Evolutionary conservation across 2,888 invertebrate species (phyloP).

Genomic region (Agonopterix subpropinquella): DNA sequence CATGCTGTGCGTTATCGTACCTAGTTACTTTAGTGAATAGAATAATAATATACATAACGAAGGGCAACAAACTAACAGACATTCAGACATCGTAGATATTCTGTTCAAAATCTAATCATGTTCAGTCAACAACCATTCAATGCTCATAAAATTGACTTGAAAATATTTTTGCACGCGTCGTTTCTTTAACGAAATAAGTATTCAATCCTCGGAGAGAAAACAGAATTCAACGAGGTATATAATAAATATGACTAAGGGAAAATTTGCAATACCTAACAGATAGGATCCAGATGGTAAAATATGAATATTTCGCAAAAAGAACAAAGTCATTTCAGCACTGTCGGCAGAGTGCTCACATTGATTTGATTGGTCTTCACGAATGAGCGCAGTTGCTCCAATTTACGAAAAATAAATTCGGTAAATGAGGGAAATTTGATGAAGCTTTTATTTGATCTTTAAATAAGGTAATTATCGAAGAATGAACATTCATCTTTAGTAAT

Average conservation of each 20-base stretch:
- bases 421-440: no score
- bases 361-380: slow-evolving; percentile 23
- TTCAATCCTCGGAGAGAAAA: slow-evolving; percentile 40
- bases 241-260: slow-evolving; percentile 42
- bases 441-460: no score
- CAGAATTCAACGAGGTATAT: slow-evolving; percentile 37
- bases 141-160: slow-evolving; percentile 35
- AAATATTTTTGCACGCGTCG: slow-evolving; percentile 41
- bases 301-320: slow-evolving; percentile 29
- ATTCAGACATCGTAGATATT: no score
- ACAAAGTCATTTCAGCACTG: slow-evolving; percentile 34
- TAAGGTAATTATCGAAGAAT: no score
- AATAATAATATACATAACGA: no score
- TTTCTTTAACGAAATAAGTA: slow-evolving; percentile 48
- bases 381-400: slow-evolving; percentile 30
- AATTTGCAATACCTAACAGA: slow-evolving; percentile 38
- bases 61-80: no score
- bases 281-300: slow-evolving; percentile 44
- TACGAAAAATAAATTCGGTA: slow-evolving; percentile 10
- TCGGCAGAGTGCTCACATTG: slow-evolving; percentile 30
- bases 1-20: no score
- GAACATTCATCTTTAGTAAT: no score
- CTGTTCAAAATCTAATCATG: slow-evolving; percentile 21
- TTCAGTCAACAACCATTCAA: slow-evolving; percentile 42
- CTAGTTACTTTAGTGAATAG: no score